These are phyloP conservation scores for Teinopalpus imperialis DNA, from an alignment of 2,888 invertebrate species.

Conservation along the genomic window DNA sequence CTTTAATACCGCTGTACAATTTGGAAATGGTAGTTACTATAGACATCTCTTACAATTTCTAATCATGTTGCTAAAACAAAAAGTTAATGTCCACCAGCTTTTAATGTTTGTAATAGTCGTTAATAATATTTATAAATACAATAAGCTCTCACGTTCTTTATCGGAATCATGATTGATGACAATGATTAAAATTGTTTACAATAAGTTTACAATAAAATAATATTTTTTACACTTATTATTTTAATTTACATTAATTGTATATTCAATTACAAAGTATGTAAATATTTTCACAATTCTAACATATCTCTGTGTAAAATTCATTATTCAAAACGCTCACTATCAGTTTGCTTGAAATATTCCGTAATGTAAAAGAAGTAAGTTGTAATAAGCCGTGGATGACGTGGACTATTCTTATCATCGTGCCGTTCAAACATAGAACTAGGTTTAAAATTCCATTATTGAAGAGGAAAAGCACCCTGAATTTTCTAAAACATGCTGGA, in stretches of 20 bases:
- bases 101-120: constrained; percentile 6
- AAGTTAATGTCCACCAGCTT: constrained; percentile 9
- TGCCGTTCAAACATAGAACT: constrained; percentile 17
- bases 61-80: constrained; percentile 45
- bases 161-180: no score
- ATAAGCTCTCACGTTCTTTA: no score
- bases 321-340: no score
- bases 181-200: no score
- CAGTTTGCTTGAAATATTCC: constrained; percentile 8
- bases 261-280: no score
- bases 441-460: constrained; percentile 32
- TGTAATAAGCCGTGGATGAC: constrained; percentile 28
- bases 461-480: constrained; percentile 28
- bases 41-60: constrained; percentile 43
- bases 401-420: constrained; percentile 25
- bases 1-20: constrained; percentile 33
- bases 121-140: no score
- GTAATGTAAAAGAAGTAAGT: constrained; percentile 15
- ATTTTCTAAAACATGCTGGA: constrained; percentile 29
- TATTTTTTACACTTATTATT: no score
- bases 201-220: no score
- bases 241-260: no score
- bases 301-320: neutral
- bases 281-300: neutral
- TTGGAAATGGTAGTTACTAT: constrained; percentile 37